Evolutionary conservation across 1,140 invertebrate species (phyloP).

Genomic region (Bradysia coprophila): DNA sequence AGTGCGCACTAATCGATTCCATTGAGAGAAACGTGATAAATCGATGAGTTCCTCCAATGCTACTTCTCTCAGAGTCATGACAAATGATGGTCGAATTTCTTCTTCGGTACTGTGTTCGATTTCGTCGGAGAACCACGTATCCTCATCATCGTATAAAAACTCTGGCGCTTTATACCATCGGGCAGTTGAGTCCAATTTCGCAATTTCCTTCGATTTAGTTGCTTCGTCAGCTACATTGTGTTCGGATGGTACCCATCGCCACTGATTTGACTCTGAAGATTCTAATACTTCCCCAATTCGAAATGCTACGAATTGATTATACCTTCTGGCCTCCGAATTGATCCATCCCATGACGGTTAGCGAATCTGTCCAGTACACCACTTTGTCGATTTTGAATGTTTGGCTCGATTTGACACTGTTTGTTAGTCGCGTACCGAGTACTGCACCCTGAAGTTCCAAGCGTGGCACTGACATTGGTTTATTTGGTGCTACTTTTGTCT

Average conservation of each 20-base stretch:
- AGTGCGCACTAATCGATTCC: no score
- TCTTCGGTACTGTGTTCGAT: no score
- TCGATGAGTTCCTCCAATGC: no score
- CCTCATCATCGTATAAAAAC: no score
- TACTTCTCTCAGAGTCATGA: no score
- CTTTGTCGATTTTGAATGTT: not conserved
- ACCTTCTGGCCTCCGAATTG: not conserved
- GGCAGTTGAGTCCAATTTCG: no score
- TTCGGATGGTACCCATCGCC: conserved; percentile 10
- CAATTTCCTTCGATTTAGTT: no score
- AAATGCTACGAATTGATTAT: conserved; percentile 7
- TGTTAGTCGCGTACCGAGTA: conserved; percentile 10
- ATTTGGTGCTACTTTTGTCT: conserved; percentile 21
- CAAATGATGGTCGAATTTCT: no score
- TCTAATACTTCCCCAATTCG: conserved; percentile 7
- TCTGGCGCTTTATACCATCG: no score
- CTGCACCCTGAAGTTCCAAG: conserved; percentile 17
- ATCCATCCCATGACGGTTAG: conserved; percentile 10
- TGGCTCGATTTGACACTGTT: conserved; percentile 5
- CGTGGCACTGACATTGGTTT: conserved; percentile 16
- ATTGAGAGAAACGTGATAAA: no score
- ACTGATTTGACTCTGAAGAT: conserved; percentile 3
- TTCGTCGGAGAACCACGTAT: no score
- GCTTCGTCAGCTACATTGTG: conserved; percentile 19
- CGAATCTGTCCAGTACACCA: conserved; percentile 8